Conservation (phyloP, 2,113 vertebrate genomes). For the Chlamydotis undulata region DNA sequence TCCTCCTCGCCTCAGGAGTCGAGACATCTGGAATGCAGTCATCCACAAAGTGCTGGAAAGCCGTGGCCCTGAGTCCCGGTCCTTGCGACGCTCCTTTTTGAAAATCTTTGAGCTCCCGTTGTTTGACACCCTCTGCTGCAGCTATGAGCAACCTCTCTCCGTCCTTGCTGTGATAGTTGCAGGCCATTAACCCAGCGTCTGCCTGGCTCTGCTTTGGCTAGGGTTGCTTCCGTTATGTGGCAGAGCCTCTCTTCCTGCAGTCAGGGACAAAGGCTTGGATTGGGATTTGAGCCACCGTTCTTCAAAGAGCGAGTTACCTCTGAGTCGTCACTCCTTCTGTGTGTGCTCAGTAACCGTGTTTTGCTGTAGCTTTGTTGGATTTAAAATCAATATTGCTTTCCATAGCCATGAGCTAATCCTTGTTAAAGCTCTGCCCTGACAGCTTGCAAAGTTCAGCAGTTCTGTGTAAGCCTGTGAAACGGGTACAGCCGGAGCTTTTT, state of each 20-base stretch:
- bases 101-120: not conserved
- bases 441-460: conserved; percentile 23
- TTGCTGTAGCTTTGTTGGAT: conserved; percentile 52
- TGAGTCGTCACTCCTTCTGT: not conserved
- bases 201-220: not conserved
- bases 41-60: not conserved
- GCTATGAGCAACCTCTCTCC: not conserved
- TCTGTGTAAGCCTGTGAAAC: not conserved
- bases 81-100: not conserved
- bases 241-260: not conserved
- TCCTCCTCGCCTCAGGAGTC: not conserved
- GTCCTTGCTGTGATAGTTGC: not conserved
- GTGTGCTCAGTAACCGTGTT: not conserved
- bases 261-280: not conserved
- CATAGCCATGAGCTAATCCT: conserved; percentile 36
- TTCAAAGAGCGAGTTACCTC: not conserved
- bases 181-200: not conserved
- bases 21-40: rapidly evolving
- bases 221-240: not conserved
- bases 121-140: not conserved
- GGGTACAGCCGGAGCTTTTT: not conserved
- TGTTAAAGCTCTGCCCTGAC: conserved; percentile 3
- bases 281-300: not conserved
- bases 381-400: conserved; percentile 48
- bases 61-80: not conserved